Conservation (phyloP, 2,888 invertebrate species). For the Drosophila stalkeri region DNA sequence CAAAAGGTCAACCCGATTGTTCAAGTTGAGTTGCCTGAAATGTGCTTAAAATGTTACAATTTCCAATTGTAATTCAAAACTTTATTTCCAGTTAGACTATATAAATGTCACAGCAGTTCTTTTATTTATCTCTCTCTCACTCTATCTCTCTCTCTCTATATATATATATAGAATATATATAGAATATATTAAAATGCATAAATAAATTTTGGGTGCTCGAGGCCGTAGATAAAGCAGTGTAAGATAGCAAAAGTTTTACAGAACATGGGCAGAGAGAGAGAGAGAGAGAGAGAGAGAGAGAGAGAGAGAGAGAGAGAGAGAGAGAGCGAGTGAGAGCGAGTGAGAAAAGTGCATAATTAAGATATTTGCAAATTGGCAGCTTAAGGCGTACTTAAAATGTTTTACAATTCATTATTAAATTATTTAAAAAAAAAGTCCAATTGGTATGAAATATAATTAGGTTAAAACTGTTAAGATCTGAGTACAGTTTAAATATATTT, state of each 20-base stretch:
- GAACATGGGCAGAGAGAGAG: neutral
- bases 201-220: slow-evolving; percentile 1
- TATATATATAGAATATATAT: neutral
- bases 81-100: slow-evolving; percentile 23
- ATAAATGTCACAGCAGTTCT: slow-evolving; percentile 11
- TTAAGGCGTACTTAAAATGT: neutral
- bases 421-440: no score
- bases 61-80: slow-evolving; percentile 48
- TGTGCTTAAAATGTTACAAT: slow-evolving; percentile 54
- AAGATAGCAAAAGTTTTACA: slow-evolving; percentile 1
- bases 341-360: slow-evolving; percentile 9
- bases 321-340: neutral
- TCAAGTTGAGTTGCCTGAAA: slow-evolving; percentile 29
- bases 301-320: neutral
- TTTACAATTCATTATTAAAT: neutral
- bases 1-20: slow-evolving; percentile 47
- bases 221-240: neutral
- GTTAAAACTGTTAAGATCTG: neutral
- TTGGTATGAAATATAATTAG: neutral
- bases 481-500: neutral
- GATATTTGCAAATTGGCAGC: neutral
- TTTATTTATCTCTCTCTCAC: neutral
- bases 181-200: slow-evolving; percentile 1
- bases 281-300: neutral
- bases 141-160: neutral